Evolutionary conservation across 2,797 vertebrate genomes (phyloP).

Genomic region (Buceros bicornis): DNA sequence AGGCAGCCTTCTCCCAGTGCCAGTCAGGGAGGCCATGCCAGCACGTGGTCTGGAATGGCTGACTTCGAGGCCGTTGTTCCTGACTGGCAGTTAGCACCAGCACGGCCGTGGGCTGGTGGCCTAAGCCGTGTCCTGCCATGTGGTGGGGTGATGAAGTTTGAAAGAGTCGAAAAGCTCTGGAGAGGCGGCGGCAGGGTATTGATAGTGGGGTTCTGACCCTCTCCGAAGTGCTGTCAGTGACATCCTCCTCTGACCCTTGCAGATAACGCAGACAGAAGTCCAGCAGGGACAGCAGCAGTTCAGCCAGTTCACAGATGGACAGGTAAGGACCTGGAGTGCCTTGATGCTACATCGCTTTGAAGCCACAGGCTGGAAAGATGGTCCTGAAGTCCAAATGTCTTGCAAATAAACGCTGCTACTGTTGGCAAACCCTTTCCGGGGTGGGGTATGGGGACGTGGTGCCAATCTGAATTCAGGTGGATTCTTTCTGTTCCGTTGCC

Average conservation of each 20-base stretch:
- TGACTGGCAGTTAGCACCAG: background rate
- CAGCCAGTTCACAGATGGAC: slow-evolving; percentile 98
- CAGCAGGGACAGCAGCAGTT: slow-evolving; percentile 98
- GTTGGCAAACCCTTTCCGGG: background rate
- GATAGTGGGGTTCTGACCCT: slow-evolving; percentile 42
- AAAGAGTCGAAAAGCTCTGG: background rate
- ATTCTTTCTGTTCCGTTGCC: background rate
- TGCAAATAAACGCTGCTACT: background rate
- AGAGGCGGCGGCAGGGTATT: slow-evolving; percentile 24
- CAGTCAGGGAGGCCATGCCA: background rate
- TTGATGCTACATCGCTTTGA: accelerated
- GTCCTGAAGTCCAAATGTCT: accelerated
- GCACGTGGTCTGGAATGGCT: background rate
- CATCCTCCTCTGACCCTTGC: slow-evolving; percentile 36
- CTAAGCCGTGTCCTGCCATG: accelerated
- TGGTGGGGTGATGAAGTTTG: background rate
- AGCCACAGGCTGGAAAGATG: background rate
- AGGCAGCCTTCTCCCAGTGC: accelerated
- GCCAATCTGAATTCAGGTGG: background rate
- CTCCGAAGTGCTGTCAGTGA: background rate
- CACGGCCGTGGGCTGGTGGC: background rate
- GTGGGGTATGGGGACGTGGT: background rate
- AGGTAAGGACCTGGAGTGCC: slow-evolving; percentile 80
- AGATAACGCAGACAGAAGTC: slow-evolving; percentile 96
- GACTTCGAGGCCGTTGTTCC: background rate